These are phyloP conservation scores for Clepsis dumicolana DNA, from an alignment of 2,888 invertebrate species.

Conservation along the genomic window DNA sequence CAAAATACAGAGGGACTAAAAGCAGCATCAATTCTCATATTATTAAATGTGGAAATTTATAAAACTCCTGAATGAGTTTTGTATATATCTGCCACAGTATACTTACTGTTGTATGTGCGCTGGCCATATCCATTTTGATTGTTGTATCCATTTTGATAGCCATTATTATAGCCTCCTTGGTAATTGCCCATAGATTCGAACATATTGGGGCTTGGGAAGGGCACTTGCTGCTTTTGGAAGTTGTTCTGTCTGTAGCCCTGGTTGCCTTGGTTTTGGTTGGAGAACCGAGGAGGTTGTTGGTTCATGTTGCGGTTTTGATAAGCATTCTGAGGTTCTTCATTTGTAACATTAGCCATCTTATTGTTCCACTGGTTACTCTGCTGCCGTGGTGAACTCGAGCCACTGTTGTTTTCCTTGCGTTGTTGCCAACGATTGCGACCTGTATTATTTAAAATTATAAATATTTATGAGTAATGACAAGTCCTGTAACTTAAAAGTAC, in stretches of 20 bases:
- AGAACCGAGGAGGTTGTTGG: conserved; percentile 82
- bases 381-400: conserved; percentile 82
- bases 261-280: conserved; percentile 77
- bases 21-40: too few species aligned
- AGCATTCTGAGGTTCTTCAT: conserved; percentile 66
- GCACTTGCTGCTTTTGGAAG: conserved; percentile 84
- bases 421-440: conserved; percentile 88
- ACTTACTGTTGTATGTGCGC: conserved; percentile 78
- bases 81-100: conserved; percentile 25
- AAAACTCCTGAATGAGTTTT: too few species aligned
- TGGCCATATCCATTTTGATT: conserved; percentile 80
- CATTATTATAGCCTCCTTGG: conserved; percentile 83
- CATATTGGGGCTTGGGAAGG: conserved; percentile 85
- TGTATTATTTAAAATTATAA: conserved; percentile 50
- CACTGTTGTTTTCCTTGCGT: conserved; percentile 84
- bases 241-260: conserved; percentile 78
- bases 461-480: too few species aligned
- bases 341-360: conserved; percentile 73
- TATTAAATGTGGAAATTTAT: background rate
- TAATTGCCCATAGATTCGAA: conserved; percentile 87
- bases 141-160: conserved; percentile 83
- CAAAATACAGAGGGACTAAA: too few species aligned
- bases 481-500: too few species aligned
- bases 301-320: conserved; percentile 72
- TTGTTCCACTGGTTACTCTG: conserved; percentile 84